Evolutionary conservation across 2,797 vertebrate species (phyloP).

Genomic region (Iguana delicatissima): DNA sequence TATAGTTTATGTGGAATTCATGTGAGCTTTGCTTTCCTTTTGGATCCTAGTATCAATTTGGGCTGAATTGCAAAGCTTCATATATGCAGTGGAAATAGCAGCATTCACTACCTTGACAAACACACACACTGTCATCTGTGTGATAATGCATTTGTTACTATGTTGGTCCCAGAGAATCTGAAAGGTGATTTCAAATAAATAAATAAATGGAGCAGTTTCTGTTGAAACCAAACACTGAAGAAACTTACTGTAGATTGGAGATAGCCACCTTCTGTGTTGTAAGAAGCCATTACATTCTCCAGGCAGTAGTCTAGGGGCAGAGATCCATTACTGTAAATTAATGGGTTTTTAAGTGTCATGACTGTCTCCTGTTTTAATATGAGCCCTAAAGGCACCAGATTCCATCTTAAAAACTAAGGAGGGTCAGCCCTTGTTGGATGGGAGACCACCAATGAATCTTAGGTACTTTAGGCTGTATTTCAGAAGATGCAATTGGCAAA

Average conservation of each 20-base stretch:
- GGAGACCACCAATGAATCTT: too few relatives aligned
- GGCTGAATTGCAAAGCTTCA: too few relatives aligned
- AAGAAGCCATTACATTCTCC: background rate
- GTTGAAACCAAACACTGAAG: background rate
- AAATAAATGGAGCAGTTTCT: background rate
- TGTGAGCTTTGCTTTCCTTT: background rate
- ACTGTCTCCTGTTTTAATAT: background rate
- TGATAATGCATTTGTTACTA: background rate
- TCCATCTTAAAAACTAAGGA: too few relatives aligned
- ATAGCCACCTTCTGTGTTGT: too few relatives aligned
- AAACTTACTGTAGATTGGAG: background rate
- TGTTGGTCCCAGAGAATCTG: background rate
- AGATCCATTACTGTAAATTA: background rate
- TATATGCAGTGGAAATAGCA: background rate
- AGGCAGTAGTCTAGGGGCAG: background rate
- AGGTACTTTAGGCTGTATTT: too few relatives aligned
- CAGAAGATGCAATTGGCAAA: too few relatives aligned
- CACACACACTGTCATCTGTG: background rate
- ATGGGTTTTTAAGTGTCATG: background rate
- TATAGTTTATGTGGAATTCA: background rate
- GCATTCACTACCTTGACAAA: background rate
- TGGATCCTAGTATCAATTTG: background rate
- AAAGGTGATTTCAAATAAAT: background rate
- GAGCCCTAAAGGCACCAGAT: background rate
- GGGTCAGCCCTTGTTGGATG: too few relatives aligned